Evolutionary conservation across 2,113 vertebrate species (phyloP).

Genomic region (Lampris incognitus): DNA sequence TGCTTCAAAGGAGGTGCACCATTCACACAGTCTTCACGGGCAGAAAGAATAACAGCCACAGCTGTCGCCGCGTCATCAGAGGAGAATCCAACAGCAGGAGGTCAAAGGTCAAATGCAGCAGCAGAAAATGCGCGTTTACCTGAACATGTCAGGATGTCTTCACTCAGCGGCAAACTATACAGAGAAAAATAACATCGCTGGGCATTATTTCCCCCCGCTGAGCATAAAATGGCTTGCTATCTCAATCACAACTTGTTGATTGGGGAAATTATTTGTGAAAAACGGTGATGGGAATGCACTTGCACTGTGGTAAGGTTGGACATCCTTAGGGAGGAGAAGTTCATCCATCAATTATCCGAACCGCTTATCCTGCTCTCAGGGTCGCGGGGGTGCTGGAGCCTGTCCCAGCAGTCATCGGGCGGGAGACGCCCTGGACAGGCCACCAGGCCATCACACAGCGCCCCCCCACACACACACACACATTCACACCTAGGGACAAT

Average conservation of each 20-base stretch:
- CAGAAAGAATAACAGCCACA: constrained; percentile 75
- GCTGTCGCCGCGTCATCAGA: constrained; percentile 73
- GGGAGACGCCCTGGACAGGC: too few species aligned
- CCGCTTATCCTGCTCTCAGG: too few species aligned
- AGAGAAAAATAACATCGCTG: not conserved
- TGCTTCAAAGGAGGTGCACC: constrained; percentile 70
- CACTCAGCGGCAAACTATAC: constrained; percentile 7
- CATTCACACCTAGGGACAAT: too few species aligned
- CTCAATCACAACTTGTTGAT: not conserved
- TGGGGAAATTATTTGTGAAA: too few species aligned
- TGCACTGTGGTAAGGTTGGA: too few species aligned
- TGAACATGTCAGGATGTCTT: constrained; percentile 24
- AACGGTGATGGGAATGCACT: too few species aligned
- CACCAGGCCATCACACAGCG: too few species aligned
- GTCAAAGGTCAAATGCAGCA: constrained; percentile 67
- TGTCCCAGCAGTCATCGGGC: too few species aligned
- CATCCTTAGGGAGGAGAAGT: too few species aligned
- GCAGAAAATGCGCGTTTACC: constrained; percentile 52
- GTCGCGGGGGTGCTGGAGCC: too few species aligned
- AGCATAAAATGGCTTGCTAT: not conserved
- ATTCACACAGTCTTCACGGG: constrained; percentile 68
- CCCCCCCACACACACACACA: too few species aligned
- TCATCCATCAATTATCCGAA: too few species aligned
- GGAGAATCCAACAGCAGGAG: constrained; percentile 59
- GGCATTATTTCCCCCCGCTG: not conserved